Evolutionary conservation across 2,797 vertebrate species (phyloP), one percentile per base, ranked within the genome.

Genomic region (Falco novaeseelandiae): DNA sequence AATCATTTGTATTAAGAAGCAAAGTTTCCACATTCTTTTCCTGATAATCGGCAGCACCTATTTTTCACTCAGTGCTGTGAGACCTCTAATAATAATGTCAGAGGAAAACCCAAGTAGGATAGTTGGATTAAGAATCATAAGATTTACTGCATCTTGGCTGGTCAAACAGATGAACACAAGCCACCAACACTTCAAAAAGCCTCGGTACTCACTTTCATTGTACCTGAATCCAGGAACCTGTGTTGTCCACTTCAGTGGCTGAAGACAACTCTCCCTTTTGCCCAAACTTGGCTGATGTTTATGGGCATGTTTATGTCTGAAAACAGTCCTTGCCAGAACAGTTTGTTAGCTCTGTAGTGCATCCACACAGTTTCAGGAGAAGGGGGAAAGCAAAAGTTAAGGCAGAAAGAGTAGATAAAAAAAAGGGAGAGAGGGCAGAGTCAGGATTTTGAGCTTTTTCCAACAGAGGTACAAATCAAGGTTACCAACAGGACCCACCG

Each of bases 11-110:
- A 44, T 65, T 66, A 81, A 69, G 70, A 58, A 10, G 17, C 44
- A 86, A 83, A 66, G 4, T 93, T 97, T 95, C 44, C 30, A 51
- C 67, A 51, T 54, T 59, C 10, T 89, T 94, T 94, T 94, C 8
- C 34, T 59, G 34, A 78, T 58, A 66, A 27, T 67, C n/a, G 9
- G 20, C 40, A 92, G 17, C 9, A 59, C 30, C n/a, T 83, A 34
- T 71, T 92, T 94, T 97, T 89, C 63, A 83, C 4, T 80, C 18
- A 14, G 19, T 81, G 29, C 54, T 92, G 29, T 80, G 51, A 91
- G 23, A 69, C 9, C 8, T 92, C 42, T 71, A 59, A 54, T 36
- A 90, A 71, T 40, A 84, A 18, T 10, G 27, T 70, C 48, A 67
- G 52, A 91, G 89, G n/a, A 86, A 83, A 81, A 76, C 59, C 13